Percentiles rank a stretch among this genome's conserved stretches.
Conservation (phyloP, 2,888 invertebrate species). For the Calephelis perditalis region DNA sequence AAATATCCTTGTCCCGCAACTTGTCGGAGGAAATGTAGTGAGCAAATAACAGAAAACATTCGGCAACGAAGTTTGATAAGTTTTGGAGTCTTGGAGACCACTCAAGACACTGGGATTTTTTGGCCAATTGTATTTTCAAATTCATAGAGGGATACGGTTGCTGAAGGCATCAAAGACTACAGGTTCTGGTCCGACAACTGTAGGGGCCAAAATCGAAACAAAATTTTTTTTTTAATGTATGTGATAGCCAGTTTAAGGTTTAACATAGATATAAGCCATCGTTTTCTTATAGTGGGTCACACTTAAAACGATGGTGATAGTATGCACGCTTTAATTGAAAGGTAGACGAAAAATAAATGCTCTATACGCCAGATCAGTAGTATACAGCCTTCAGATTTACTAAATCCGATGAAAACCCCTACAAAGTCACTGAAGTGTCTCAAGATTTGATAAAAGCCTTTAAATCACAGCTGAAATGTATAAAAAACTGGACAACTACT, state of each 20-base stretch:
- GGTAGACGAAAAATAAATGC: conserved; percentile 20
- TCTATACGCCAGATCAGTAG: conserved; percentile 20
- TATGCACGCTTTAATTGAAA: conserved; percentile 31
- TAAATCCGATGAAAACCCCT: conserved; percentile 21
- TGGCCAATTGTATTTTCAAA: not conserved
- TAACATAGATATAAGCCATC: conserved; percentile 32
- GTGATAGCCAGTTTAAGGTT: conserved; percentile 27
- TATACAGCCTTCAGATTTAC: conserved; percentile 16
- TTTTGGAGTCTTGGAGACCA: not conserved
- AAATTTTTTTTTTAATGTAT: conserved; percentile 33
- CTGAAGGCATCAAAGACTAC: conserved; percentile 23
- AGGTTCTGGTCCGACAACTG: conserved; percentile 37
- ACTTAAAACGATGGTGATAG: conserved; percentile 37
- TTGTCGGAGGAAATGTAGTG: no score
- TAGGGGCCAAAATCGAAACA: conserved; percentile 34
- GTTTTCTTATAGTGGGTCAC: conserved; percentile 32
- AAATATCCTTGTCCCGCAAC: no score
- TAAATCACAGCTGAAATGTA: conserved; percentile 8
- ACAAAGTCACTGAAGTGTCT: conserved; percentile 18
- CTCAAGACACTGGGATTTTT: conserved; percentile 5
- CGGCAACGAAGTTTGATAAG: no score
- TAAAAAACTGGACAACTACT: conserved; percentile 12
- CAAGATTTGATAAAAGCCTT: conserved; percentile 16
- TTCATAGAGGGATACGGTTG: not conserved
- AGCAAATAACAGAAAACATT: no score